phyloP scores from a whole-genome alignment of 2,797 vertebrate species.

The Pseudochaenichthys georgianus region DNA sequence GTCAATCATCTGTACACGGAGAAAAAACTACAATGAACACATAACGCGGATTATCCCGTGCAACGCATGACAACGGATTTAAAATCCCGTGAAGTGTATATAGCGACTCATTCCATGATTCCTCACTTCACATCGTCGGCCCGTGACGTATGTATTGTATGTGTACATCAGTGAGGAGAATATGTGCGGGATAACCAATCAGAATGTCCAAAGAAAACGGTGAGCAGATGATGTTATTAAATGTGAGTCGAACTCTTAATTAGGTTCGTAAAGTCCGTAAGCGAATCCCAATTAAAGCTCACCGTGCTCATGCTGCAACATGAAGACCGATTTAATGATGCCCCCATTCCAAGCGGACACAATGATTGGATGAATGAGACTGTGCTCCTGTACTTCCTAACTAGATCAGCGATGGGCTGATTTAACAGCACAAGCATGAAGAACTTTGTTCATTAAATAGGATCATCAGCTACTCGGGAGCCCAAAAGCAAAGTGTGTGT shows the following conservation, averaged over 20 bases:
- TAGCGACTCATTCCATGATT: constrained; percentile 15
- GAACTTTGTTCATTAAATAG: background rate
- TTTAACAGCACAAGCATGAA: constrained; percentile 15
- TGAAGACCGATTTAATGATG: background rate
- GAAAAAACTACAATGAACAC: constrained; percentile 30
- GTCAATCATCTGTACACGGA: constrained; percentile 57
- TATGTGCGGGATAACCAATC: constrained; percentile 1
- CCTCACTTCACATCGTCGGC: background rate
- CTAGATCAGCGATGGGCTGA: constrained; percentile 3
- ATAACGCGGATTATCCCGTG: constrained; percentile 55
- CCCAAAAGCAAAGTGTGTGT: background rate
- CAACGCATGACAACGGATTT: constrained; percentile 33
- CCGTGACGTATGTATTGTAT: background rate
- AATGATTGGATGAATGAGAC: constrained; percentile 3
- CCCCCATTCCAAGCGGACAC: background rate
- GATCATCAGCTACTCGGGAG: constrained; percentile 1
- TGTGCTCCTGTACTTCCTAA: background rate
- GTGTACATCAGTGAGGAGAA: background rate
- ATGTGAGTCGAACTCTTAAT: constrained; percentile 9
- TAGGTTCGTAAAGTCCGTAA: constrained; percentile 8
- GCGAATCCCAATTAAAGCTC: constrained; percentile 1
- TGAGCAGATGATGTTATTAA: background rate
- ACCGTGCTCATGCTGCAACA: constrained; percentile 1
- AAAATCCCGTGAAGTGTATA: constrained; percentile 11
- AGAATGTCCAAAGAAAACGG: background rate